Evolutionary conservation across 2,888 invertebrate genomes (phyloP).

Genomic region (Ernsta delagoae): DNA sequence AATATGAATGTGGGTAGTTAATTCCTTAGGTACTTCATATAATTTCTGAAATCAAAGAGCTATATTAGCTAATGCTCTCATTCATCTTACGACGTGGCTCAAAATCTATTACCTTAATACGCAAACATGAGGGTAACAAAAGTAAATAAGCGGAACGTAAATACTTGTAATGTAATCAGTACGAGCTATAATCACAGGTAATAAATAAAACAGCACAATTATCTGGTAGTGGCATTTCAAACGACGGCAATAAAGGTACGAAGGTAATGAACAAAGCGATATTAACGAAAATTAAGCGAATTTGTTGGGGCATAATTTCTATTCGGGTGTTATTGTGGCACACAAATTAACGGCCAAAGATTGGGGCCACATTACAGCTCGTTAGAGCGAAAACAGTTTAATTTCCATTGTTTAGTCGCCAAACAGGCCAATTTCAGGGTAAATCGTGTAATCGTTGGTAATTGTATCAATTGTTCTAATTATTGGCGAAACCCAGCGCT

Average conservation of each 20-base stretch:
- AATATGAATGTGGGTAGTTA: not conserved
- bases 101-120: slow-evolving; percentile 16
- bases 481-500: slow-evolving; percentile 56
- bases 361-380: slow-evolving; percentile 61
- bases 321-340: slow-evolving; percentile 59
- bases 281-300: slow-evolving; percentile 63
- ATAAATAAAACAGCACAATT: slow-evolving; percentile 57
- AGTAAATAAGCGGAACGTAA: slow-evolving; percentile 17
- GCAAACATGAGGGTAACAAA: slow-evolving; percentile 3
- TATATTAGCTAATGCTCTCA: not conserved
- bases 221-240: slow-evolving; percentile 58
- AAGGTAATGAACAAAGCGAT: slow-evolving; percentile 60
- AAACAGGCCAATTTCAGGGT: slow-evolving; percentile 64
- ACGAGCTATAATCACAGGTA: slow-evolving; percentile 46
- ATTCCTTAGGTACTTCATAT: slow-evolving; percentile 6
- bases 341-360: slow-evolving; percentile 53
- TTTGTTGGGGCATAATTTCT: slow-evolving; percentile 62
- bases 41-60: not conserved
- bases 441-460: slow-evolving; percentile 66
- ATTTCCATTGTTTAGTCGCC: slow-evolving; percentile 72
- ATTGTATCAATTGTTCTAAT: slow-evolving; percentile 74
- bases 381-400: slow-evolving; percentile 72
- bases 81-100: not conserved
- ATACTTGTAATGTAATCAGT: slow-evolving; percentile 19
- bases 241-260: slow-evolving; percentile 56